Conservation (phyloP, 30 jellyfish, hydroid and myxozoan genomes). For the Euphysa ruthae region DNA sequence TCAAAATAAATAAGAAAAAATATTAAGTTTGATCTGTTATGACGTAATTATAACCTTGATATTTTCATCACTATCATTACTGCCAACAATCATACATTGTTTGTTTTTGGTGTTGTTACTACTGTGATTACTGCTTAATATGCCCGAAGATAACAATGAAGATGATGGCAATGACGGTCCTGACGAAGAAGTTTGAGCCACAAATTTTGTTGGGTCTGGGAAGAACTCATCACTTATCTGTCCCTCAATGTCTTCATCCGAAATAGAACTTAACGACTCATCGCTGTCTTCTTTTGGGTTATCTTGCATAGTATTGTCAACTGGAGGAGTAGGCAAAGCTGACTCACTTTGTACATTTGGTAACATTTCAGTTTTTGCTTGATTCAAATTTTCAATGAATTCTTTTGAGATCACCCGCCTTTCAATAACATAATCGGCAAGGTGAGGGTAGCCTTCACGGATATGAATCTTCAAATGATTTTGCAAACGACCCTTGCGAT, state of each 20-base stretch:
- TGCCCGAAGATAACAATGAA: no score
- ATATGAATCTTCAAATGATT: constrained; percentile 30
- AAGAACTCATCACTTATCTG: constrained; percentile 26
- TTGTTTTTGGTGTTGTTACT: no score
- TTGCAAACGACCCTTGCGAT: constrained; percentile 26
- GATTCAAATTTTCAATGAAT: constrained; percentile 19
- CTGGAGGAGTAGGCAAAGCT: neutral
- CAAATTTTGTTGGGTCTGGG: neutral
- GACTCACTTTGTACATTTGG: no score
- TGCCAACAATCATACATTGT: no score
- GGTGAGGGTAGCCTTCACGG: constrained; percentile 26
- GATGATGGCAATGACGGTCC: no score
- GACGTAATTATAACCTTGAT: no score
- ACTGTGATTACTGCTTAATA: no score
- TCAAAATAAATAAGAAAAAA: no score
- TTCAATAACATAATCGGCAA: constrained; percentile 24
- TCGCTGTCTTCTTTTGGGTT: constrained; percentile 15
- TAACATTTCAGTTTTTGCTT: neutral
- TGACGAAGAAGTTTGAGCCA: no score
- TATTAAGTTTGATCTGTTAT: no score
- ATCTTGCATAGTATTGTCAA: neutral
- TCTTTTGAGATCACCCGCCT: constrained; percentile 30
- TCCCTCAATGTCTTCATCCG: constrained; percentile 25
- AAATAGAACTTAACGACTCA: constrained; percentile 15
- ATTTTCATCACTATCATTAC: no score